phyloP scores from a whole-genome alignment of 2,888 invertebrate species.

The Rotaria macrura region DNA sequence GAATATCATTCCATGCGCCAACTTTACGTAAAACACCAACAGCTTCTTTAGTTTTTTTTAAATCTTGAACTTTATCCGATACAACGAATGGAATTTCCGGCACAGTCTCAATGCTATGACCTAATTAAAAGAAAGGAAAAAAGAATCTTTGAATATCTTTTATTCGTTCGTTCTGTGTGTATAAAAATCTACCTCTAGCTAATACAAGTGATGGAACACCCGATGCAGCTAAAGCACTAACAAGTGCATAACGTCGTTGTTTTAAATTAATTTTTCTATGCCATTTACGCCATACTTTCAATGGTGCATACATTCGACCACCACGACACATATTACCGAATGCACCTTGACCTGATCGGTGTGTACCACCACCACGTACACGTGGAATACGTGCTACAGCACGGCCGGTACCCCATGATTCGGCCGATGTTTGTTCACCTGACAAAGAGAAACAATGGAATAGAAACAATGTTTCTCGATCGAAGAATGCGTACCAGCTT shows the following conservation, averaged over 20 bases:
- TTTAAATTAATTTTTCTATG: constrained; percentile 89
- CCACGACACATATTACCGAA: constrained; percentile 99
- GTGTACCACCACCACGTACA: constrained; percentile 98
- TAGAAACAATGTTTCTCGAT: no score
- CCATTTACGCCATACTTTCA: constrained; percentile 94
- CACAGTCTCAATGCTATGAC: constrained; percentile 64
- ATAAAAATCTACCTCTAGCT: constrained; percentile 59
- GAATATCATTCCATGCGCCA: constrained; percentile 91
- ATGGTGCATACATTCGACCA: constrained; percentile 98
- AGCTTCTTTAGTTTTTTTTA: constrained; percentile 93
- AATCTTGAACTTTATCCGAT: constrained; percentile 81
- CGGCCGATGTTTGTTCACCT: constrained; percentile 78
- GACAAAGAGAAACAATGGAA: no score
- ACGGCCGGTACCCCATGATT: constrained; percentile 99
- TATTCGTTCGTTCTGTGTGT: no score
- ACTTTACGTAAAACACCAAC: constrained; percentile 82
- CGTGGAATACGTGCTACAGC: constrained; percentile 99
- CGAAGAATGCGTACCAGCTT: constrained; percentile 72
- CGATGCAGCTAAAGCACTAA: constrained; percentile 90
- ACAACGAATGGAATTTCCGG: constrained; percentile 92
- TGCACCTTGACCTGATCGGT: constrained; percentile 97
- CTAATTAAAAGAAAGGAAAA: constrained; percentile 41
- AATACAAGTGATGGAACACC: constrained; percentile 91
- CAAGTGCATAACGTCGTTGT: constrained; percentile 86
- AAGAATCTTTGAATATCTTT: not conserved